Percentiles rank a stretch among this genome's conserved stretches.
Evolutionary conservation across 2,113 vertebrate genomes (phyloP).

Genomic region (Tragelaphus buxtoni): DNA sequence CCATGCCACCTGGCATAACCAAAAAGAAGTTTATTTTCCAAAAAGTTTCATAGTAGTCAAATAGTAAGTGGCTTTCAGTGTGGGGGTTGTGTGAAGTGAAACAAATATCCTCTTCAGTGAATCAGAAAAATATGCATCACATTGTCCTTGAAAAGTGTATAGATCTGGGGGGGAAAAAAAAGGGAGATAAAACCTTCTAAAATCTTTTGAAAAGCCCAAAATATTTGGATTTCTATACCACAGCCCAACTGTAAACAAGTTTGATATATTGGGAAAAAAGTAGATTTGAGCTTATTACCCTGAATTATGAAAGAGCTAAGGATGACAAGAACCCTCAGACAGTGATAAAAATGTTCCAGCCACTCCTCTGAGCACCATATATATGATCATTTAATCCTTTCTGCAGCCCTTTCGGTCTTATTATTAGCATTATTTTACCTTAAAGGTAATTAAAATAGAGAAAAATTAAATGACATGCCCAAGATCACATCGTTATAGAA

Average conservation of each 20-base stretch:
- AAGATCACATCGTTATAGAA: not conserved
- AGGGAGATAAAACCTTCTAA: not conserved
- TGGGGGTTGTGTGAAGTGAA: not conserved
- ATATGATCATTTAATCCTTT: not conserved
- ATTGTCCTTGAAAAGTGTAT: not conserved
- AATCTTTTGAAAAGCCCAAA: not conserved
- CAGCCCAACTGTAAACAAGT: not conserved
- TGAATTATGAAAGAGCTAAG: not conserved
- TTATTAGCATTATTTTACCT: not conserved
- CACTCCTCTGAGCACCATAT: not conserved
- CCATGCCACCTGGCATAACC: not conserved
- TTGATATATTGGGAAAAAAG: not conserved
- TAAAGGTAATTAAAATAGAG: not conserved
- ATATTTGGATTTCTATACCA: not conserved
- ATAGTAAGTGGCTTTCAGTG: not conserved
- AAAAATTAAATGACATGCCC: not conserved
- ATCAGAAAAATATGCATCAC: not conserved
- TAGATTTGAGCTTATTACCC: not conserved
- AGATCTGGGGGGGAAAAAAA: not conserved
- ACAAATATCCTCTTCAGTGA: not conserved
- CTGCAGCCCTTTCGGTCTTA: not conserved
- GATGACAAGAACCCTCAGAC: not conserved
- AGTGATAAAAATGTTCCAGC: not conserved
- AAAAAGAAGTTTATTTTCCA: not conserved
- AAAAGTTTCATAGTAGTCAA: not conserved